Conservation (phyloP, 2,113 vertebrate genomes). For the Crotalus horridus region DNA sequence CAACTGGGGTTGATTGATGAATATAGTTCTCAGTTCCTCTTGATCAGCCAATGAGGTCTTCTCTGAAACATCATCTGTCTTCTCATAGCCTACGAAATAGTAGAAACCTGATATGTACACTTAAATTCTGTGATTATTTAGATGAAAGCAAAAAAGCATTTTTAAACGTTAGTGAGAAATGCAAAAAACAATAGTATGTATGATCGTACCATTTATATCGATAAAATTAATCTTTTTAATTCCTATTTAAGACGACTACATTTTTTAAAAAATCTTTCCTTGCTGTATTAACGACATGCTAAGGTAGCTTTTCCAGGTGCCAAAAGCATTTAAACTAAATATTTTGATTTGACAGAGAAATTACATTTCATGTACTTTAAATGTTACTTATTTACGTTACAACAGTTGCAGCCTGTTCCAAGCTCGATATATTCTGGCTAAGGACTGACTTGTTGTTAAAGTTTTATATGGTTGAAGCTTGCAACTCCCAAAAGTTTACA, state of each 20-base stretch:
- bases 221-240: background rate
- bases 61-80: slow-evolving; percentile 90
- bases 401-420: background rate
- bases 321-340: background rate
- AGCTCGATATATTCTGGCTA: background rate
- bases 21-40: slow-evolving; percentile 88
- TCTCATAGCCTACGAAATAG: slow-evolving; percentile 87
- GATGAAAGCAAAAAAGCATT: background rate
- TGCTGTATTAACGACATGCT: background rate
- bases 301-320: background rate
- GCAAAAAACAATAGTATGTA: background rate
- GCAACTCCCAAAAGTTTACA: background rate
- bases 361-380: background rate
- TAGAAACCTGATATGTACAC: background rate
- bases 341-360: background rate
- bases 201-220: background rate
- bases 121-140: background rate
- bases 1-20: slow-evolving; percentile 93
- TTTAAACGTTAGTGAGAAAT: background rate
- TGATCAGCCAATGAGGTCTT: slow-evolving; percentile 95
- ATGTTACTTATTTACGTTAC: background rate
- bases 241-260: background rate
- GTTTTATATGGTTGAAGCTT: background rate
- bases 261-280: background rate
- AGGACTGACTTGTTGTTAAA: background rate